Evolutionary conservation across 2,888 invertebrate genomes (phyloP).

Genomic region (Lordiphosa fenestrarum): DNA sequence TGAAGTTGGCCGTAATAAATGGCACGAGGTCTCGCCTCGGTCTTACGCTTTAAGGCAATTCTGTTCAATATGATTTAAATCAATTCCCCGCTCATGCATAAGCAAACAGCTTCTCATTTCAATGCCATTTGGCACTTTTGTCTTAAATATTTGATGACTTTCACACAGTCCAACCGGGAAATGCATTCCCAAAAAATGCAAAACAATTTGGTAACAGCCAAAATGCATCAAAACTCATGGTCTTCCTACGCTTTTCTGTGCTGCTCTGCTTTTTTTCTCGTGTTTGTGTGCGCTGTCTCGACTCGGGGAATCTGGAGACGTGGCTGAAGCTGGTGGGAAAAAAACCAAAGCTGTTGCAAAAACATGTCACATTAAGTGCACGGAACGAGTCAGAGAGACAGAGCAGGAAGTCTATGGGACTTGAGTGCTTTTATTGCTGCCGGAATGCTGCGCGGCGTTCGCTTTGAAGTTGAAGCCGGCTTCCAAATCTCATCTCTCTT

Average conservation of each 20-base stretch:
- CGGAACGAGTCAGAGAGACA: conserved; percentile 28
- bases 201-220: conserved; percentile 61
- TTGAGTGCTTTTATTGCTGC: conserved; percentile 70
- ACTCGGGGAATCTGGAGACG: conserved; percentile 12
- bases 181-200: conserved; percentile 36
- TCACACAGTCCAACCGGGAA: conserved; percentile 24
- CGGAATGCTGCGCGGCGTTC: conserved; percentile 61
- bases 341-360: conserved; percentile 66
- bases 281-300: background rate
- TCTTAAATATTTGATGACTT: conserved; percentile 40
- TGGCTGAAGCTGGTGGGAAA: conserved; percentile 17
- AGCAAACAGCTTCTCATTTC: conserved; percentile 14
- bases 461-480: conserved; percentile 55
- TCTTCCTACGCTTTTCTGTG: conserved; percentile 1
- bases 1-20: conserved; percentile 12
- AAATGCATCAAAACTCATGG: conserved; percentile 61
- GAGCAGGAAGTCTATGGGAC: conserved; percentile 64
- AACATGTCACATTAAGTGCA: conserved; percentile 72
- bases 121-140: conserved; percentile 27
- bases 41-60: background rate
- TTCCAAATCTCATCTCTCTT: conserved; percentile 16
- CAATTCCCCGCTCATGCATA: conserved; percentile 21
- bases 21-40: background rate
- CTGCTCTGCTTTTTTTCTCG: background rate
- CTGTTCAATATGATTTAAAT: conserved; percentile 20